These are phyloP conservation scores for Crotalus tigris DNA, from an alignment of 2,113 vertebrate genomes.

Conservation along the genomic window DNA sequence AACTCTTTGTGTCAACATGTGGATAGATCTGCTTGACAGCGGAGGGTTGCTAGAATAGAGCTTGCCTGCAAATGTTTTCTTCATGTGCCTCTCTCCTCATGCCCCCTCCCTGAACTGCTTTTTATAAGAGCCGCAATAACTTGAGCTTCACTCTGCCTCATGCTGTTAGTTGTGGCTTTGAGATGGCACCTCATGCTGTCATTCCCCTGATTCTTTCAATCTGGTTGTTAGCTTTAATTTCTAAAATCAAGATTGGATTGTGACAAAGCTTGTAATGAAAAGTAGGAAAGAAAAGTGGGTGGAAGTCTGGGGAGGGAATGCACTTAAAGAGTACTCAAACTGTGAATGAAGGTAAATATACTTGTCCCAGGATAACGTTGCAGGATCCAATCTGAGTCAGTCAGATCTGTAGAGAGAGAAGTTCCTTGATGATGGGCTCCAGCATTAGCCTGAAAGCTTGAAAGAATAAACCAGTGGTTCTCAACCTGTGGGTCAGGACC, in stretches of 20 bases:
- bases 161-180: constrained; percentile 77
- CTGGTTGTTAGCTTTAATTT: constrained; percentile 78
- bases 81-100: constrained; percentile 27
- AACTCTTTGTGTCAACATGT: constrained; percentile 73
- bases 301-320: constrained; percentile 43
- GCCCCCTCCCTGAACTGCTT: constrained; percentile 30
- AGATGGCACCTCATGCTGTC: constrained; percentile 75
- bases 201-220: constrained; percentile 69
- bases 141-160: constrained; percentile 71
- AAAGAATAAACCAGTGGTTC: neutral
- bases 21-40: constrained; percentile 62
- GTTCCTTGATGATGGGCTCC: neutral
- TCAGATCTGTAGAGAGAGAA: neutral
- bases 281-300: neutral
- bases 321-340: constrained; percentile 71
- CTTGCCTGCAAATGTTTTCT: constrained; percentile 60
- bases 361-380: neutral
- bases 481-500: too few species aligned
- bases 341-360: neutral
- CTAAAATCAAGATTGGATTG: constrained; percentile 73
- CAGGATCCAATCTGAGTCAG: neutral
- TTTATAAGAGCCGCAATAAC: constrained; percentile 66
- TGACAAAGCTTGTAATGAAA: constrained; percentile 74
- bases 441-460: neutral
- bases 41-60: constrained; percentile 68